These are phyloP conservation scores for Thamnophis elegans DNA, from an alignment of 2,797 vertebrate species.

Conservation along the genomic window DNA sequence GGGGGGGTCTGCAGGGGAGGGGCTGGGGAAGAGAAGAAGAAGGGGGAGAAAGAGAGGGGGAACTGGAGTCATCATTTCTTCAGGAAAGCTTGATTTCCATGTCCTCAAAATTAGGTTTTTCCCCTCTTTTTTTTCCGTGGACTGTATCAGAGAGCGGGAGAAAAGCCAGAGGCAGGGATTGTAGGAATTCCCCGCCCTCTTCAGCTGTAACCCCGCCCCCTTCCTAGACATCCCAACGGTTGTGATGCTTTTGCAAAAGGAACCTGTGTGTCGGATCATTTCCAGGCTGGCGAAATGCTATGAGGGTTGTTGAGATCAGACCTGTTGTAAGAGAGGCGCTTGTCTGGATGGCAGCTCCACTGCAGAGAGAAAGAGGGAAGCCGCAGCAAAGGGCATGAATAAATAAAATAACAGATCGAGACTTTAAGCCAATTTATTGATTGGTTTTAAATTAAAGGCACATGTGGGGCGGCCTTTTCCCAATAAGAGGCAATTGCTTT, in stretches of 20 bases:
- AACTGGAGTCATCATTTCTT: not conserved
- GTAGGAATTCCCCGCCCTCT: not conserved
- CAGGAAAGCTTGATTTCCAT: not conserved
- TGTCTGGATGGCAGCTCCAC: not conserved
- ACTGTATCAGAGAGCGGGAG: not conserved
- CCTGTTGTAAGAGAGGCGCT: not conserved
- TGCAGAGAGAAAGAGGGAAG: not conserved
- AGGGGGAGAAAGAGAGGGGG: conserved; percentile 14
- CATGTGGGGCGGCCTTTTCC: not conserved
- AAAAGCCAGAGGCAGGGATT: not conserved
- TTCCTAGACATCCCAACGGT: too few species aligned
- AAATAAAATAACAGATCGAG: not conserved
- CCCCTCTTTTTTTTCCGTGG: too few species aligned
- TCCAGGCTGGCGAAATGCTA: not conserved
- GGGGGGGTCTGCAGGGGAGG: conserved; percentile 1
- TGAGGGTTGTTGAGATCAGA: not conserved
- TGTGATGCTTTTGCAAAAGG: not conserved
- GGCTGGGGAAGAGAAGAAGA: conserved; percentile 38
- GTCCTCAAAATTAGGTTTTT: not conserved
- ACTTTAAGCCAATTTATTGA: not conserved
- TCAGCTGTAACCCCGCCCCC: not conserved
- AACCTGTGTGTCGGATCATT: not conserved
- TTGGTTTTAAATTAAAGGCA: not conserved
- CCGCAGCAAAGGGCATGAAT: not conserved
- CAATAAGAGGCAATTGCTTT: not conserved